These are phyloP conservation scores for Drosophila barbarae DNA, from an alignment of 2,888 invertebrate species.

Conservation along the genomic window DNA sequence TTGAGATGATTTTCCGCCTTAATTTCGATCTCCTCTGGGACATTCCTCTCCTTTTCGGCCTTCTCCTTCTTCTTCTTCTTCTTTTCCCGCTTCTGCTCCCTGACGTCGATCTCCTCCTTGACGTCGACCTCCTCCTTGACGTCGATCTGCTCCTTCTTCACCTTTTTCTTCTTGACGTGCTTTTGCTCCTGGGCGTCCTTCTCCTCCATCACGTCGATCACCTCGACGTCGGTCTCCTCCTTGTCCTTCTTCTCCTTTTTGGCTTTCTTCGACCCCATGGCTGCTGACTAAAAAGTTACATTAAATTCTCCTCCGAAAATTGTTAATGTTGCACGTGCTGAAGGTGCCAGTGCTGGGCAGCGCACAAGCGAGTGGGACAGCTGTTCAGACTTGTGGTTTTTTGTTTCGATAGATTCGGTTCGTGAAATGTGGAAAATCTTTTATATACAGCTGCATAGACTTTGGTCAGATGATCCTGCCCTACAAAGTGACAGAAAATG, in stretches of 20 bases:
- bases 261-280: slow-evolving; percentile 1
- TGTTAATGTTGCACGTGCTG: slow-evolving; percentile 18
- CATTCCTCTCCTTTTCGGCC: no score
- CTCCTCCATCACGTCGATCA: no score
- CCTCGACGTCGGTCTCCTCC: no score
- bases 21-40: no score
- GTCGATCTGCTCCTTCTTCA: no score
- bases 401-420: slow-evolving; percentile 5
- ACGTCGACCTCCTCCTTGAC: no score
- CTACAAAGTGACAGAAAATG: not conserved
- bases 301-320: not conserved
- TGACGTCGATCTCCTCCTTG: no score
- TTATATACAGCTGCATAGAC: no score
- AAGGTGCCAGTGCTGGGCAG: slow-evolving; percentile 9
- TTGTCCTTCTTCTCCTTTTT: not conserved
- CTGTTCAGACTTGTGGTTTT: not conserved
- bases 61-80: not conserved
- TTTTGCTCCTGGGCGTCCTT: no score
- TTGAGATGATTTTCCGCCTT: no score
- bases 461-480: no score
- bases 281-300: not conserved
- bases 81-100: not conserved
- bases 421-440: not conserved
- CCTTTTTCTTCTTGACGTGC: not conserved
- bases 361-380: not conserved